These are phyloP conservation scores for Sebastes steindachneri DNA, from an alignment of 2,797 vertebrate genomes.

Conservation along the genomic window DNA sequence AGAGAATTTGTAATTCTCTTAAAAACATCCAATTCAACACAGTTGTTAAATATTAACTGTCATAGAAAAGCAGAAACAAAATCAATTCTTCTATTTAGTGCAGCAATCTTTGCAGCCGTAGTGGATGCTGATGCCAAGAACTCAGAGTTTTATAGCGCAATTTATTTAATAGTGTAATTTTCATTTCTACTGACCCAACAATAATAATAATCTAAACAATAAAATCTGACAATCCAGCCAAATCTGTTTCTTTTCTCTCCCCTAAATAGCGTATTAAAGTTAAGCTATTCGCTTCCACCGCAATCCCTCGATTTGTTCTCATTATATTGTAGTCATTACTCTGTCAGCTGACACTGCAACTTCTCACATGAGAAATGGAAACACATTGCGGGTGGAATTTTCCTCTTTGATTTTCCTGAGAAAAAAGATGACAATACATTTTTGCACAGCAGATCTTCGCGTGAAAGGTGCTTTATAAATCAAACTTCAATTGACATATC, in stretches of 20 bases:
- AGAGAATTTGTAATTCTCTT: neutral
- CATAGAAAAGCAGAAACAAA: neutral
- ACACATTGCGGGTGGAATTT: neutral
- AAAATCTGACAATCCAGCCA: conserved; percentile 13
- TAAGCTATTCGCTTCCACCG: conserved; percentile 3
- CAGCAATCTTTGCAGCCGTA: neutral
- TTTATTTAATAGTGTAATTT: conserved; percentile 36
- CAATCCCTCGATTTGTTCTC: conserved; percentile 24
- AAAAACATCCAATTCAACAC: neutral
- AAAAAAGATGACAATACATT: conserved; percentile 1
- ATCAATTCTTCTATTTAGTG: conserved; percentile 21
- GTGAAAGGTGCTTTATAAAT: neutral
- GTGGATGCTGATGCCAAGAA: neutral
- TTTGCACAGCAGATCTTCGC: neutral
- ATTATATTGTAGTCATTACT: conserved; percentile 32
- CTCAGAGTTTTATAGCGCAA: conserved; percentile 1
- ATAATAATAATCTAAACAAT: conserved; percentile 30
- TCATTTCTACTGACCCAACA: conserved; percentile 27
- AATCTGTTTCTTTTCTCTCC: conserved; percentile 20
- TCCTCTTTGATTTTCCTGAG: neutral
- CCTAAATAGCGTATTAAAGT: conserved; percentile 15
- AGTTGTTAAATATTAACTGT: neutral
- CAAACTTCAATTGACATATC: neutral
- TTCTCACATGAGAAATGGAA: conserved; percentile 14
- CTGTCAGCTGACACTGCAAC: conserved; percentile 21